Base-by-base conservation (phyloP, 2,888 invertebrate genomes). In the Notodonta ziczac region DNA sequence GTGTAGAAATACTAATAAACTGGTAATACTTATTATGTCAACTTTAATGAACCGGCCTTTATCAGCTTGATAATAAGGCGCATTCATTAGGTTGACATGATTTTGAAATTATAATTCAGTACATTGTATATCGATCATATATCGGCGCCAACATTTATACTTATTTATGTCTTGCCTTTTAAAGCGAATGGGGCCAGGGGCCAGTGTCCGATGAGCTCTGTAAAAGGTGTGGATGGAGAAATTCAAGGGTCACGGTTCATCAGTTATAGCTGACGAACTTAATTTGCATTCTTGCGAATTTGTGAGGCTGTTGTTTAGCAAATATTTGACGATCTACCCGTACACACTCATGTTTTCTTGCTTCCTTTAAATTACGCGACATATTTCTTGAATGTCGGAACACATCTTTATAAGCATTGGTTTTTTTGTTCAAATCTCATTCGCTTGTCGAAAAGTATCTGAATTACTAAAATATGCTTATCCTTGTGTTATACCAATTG, bases 61-160 rank as follows among this genome's bases (percentile, higher is more conserved):
- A 74, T 57, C 58, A 58, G 61, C 65, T 69, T 67, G 65, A 64
- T 73, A 73, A 76, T 73, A 61, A 67, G 66, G 66, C 61, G 59
- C 52, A 67, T 77, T 80, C 74, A 82, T 82, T 83, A 77, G 67
- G 72, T 77, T 74, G 77, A 81, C 76, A 78, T 67, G 77, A 68
- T 78, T 82, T 70, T 72, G 63, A 76, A 78, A 78, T 77, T 76
- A 72, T 70, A 70, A 76, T 76, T 68, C 67, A 58, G 62, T 65
- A n/a, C n/a, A n/a, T n/a, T n/a, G n/a, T n/a, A 62, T 62, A 81
- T 83, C 78, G 65, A 77, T 76, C 80, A 75, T 70, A 65, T 69
- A 68, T 69, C 67, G 72, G 75, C 76, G 78, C 75, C 72, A 67
- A 65, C 62, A 77, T 82, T 77, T 71, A 69, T 74, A 70, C 60